phyloP scores from a whole-genome alignment of 2,797 vertebrate genomes.

The Benthosema pterotum region DNA sequence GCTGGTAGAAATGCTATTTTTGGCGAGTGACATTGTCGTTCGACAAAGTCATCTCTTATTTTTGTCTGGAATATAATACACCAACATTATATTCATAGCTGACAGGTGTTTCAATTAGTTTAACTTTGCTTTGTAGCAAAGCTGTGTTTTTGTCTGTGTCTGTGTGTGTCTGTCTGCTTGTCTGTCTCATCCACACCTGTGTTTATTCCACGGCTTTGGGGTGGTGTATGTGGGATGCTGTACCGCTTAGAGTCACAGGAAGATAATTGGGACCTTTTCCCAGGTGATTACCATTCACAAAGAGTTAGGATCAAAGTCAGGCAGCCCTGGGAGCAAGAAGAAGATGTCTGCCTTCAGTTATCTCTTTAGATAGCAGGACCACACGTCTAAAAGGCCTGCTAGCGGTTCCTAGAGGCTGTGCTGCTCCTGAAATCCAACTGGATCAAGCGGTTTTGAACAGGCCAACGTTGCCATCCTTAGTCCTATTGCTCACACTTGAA shows the following conservation, averaged over 20 bases:
- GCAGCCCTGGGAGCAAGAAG: conserved; percentile 43
- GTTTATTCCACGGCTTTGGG: conserved; percentile 37
- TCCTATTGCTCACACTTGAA: too few relatives aligned
- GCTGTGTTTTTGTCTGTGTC: not conserved
- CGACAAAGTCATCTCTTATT: too few relatives aligned
- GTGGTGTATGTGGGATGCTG: conserved; percentile 43
- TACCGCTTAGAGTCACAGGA: conserved; percentile 46
- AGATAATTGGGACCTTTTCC: conserved; percentile 76
- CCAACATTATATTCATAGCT: too few relatives aligned
- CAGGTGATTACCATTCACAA: conserved; percentile 71
- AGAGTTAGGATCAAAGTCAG: conserved; percentile 69
- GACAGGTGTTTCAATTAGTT: too few relatives aligned
- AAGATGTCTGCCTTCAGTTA: conserved; percentile 56
- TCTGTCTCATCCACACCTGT: not conserved
- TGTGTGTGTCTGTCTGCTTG: conserved; percentile 18
- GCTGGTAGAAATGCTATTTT: too few relatives aligned
- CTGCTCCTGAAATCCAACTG: too few relatives aligned
- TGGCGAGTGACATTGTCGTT: too few relatives aligned
- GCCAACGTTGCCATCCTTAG: too few relatives aligned
- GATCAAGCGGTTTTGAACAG: too few relatives aligned
- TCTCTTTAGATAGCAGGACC: conserved; percentile 52
- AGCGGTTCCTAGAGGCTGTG: too few relatives aligned
- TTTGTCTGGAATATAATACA: too few relatives aligned
- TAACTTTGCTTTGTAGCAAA: not conserved
- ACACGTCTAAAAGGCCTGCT: too few relatives aligned